Conservation (phyloP, 2,888 invertebrate species). For the Lasioglossum pauxillum region DNA sequence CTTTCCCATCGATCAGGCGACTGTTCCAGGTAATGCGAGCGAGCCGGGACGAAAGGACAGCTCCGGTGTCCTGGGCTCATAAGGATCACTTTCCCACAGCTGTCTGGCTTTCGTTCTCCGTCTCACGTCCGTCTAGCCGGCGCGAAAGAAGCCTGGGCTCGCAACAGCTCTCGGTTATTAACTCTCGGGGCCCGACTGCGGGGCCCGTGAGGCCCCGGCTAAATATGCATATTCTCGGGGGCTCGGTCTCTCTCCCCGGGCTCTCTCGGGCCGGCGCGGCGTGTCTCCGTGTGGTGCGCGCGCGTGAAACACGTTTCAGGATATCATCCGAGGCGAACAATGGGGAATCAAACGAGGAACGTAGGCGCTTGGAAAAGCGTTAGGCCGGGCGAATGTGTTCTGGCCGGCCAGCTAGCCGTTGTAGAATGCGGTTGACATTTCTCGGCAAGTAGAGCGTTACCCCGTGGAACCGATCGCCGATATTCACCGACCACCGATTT, state of each 20-base stretch:
- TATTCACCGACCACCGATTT: slow-evolving; percentile 38
- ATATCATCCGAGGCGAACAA: slow-evolving; percentile 68
- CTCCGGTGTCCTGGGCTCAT: background rate
- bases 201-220: slow-evolving; percentile 31
- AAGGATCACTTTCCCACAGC: slow-evolving; percentile 14
- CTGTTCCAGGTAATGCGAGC: background rate
- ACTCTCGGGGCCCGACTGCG: slow-evolving; percentile 26
- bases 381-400: slow-evolving; percentile 52
- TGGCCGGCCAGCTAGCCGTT: slow-evolving; percentile 57
- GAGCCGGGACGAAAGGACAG: background rate
- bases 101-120: background rate
- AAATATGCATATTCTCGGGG: slow-evolving; percentile 52
- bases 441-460: slow-evolving; percentile 74
- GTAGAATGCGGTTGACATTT: slow-evolving; percentile 74
- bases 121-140: slow-evolving; percentile 9
- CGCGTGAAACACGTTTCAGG: slow-evolving; percentile 52
- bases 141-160: background rate
- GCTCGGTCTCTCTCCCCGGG: background rate
- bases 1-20: background rate
- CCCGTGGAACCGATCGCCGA: slow-evolving; percentile 54
- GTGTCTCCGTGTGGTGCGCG: slow-evolving; percentile 29
- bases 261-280: slow-evolving; percentile 2
- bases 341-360: slow-evolving; percentile 63
- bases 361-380: slow-evolving; percentile 64
- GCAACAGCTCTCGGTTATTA: slow-evolving; percentile 21